Evolutionary conservation across 2,888 invertebrate genomes (phyloP).

Genomic region (Polietes domitor): DNA sequence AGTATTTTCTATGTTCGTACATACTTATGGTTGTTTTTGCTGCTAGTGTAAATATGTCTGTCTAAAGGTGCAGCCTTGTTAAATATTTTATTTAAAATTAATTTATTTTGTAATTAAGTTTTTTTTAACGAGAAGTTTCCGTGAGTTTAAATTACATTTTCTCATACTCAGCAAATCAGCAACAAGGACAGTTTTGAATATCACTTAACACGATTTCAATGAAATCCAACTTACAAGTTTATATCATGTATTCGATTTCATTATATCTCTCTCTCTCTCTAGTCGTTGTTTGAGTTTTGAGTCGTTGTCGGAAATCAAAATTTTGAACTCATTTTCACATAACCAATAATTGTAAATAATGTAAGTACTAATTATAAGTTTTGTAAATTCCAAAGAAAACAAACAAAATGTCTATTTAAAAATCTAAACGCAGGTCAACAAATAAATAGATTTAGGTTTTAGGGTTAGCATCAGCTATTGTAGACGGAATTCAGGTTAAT

Average conservation of each 20-base stretch:
- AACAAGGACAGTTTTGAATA: neutral
- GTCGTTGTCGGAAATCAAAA: neutral
- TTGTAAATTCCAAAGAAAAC: conserved; percentile 3
- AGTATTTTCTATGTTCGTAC: neutral
- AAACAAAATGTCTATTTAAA: neutral
- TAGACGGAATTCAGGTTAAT: too few species aligned
- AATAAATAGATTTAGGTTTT: neutral
- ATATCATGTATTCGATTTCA: neutral
- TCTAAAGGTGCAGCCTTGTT: neutral
- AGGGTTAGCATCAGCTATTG: too few species aligned
- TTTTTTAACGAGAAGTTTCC: neutral
- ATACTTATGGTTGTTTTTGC: conserved; percentile 26
- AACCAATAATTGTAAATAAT: neutral
- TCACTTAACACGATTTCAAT: neutral
- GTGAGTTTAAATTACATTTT: too few species aligned
- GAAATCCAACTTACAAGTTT: neutral
- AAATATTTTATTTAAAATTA: conserved; percentile 16
- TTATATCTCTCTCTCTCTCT: neutral
- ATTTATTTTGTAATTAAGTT: neutral
- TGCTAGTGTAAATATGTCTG: neutral
- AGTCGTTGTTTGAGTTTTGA: neutral
- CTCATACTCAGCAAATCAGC: too few species aligned
- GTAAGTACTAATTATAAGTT: neutral
- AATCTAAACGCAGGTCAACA: neutral
- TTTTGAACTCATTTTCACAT: neutral